These are phyloP conservation scores for Venusia cambrica DNA, from an alignment of 2,888 invertebrate genomes.

Conservation along the genomic window DNA sequence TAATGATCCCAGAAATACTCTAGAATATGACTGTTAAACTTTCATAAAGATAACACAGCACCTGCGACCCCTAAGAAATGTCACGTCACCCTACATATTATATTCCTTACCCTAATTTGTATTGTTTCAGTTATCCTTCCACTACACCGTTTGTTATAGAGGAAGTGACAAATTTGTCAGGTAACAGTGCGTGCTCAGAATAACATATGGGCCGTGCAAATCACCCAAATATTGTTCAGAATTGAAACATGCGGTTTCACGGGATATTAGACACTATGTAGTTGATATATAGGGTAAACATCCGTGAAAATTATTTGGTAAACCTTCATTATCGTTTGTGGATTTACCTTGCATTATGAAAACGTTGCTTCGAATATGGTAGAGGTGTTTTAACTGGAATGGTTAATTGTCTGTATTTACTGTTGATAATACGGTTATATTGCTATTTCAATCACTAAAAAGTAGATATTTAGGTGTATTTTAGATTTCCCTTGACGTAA, in stretches of 20 bases:
- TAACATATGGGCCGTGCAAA: conserved; percentile 64
- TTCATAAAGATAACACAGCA: conserved; percentile 9
- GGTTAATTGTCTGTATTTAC: too few relatives aligned
- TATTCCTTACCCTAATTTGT: conserved; percentile 24
- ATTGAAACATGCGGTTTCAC: conserved; percentile 20
- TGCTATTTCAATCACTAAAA: too few relatives aligned
- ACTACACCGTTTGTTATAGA: conserved; percentile 23
- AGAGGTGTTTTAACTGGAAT: neutral
- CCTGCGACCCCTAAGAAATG: conserved; percentile 18
- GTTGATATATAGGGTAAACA: conserved; percentile 12
- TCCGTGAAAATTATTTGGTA: conserved; percentile 10
- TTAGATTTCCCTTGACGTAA: too few relatives aligned
- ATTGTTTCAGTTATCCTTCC: conserved; percentile 23
- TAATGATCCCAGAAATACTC: too few relatives aligned
- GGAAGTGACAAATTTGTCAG: conserved; percentile 69
- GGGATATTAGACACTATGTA: conserved; percentile 16
- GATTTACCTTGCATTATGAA: conserved; percentile 3
- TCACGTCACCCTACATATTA: conserved; percentile 20
- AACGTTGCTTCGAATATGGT: neutral
- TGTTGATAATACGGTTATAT: too few relatives aligned
- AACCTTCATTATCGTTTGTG: conserved; percentile 3
- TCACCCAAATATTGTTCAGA: conserved; percentile 29
- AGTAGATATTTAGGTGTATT: too few relatives aligned
- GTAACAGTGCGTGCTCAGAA: conserved; percentile 68
- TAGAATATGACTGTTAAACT: conserved; percentile 9